phyloP scores from a whole-genome alignment of 1,140 invertebrate species.

The Drosophila lacteicornis region DNA sequence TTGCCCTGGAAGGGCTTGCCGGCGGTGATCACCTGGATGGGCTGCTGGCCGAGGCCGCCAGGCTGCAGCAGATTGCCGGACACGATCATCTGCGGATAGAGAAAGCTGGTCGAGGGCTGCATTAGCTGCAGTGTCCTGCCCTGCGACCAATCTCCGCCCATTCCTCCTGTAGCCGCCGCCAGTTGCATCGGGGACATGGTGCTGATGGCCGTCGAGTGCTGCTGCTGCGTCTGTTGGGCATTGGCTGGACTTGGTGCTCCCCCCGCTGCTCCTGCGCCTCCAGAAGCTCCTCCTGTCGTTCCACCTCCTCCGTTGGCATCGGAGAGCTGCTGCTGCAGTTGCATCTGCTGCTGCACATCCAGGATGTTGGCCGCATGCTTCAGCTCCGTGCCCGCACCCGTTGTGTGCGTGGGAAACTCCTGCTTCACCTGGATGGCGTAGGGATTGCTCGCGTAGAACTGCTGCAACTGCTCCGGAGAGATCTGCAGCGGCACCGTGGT shows the following conservation, averaged over 20 bases:
- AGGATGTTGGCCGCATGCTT: slow-evolving; percentile 83
- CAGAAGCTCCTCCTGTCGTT: slow-evolving; percentile 44
- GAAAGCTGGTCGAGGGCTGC: slow-evolving; percentile 93
- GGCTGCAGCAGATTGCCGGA: slow-evolving; percentile 91
- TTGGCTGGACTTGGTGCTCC: slow-evolving; percentile 64
- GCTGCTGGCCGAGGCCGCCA: slow-evolving; percentile 91
- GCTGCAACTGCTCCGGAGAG: slow-evolving; percentile 82
- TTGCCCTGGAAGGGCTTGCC: slow-evolving; percentile 93
- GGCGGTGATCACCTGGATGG: slow-evolving; percentile 90
- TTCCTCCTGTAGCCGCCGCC: slow-evolving; percentile 74
- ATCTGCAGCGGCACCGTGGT: slow-evolving; percentile 80
- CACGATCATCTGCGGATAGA: slow-evolving; percentile 92
- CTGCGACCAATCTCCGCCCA: slow-evolving; percentile 87
- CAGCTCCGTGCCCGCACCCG: slow-evolving; percentile 59
- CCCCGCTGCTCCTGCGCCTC: slow-evolving; percentile 38
- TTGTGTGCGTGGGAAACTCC: slow-evolving; percentile 80
- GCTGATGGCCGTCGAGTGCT: slow-evolving; percentile 86
- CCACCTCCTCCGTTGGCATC: slow-evolving; percentile 76
- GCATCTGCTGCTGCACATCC: slow-evolving; percentile 85
- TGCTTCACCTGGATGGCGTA: slow-evolving; percentile 86
- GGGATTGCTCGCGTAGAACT: slow-evolving; percentile 78
- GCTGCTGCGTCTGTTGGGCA: slow-evolving; percentile 84
- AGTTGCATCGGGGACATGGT: slow-evolving; percentile 86
- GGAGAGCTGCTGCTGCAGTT: slow-evolving; percentile 82
- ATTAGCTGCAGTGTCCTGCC: slow-evolving; percentile 91